Evolutionary conservation across 2,888 invertebrate species (phyloP).

Genomic region (Calephelis perditalis): DNA sequence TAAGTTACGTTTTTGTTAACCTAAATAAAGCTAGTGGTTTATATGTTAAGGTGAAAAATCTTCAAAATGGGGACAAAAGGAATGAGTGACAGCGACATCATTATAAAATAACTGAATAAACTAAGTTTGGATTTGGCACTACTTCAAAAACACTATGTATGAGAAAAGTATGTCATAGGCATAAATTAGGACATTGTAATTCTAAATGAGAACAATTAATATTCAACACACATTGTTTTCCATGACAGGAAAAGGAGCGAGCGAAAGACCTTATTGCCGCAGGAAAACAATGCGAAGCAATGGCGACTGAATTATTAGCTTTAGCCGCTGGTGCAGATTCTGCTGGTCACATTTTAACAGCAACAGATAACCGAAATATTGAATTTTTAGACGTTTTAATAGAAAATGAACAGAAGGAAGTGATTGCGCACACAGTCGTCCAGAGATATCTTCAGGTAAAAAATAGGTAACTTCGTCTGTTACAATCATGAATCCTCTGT

Average conservation of each 20-base stretch:
- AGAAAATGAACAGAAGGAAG: slow-evolving; percentile 99
- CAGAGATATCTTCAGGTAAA: slow-evolving; percentile 96
- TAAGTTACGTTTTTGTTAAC: too few species aligned
- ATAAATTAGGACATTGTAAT: neutral
- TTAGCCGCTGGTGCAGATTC: slow-evolving; percentile 96
- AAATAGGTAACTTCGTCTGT: slow-evolving; percentile 74
- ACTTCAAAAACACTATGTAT: too few species aligned
- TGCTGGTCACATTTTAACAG: slow-evolving; percentile 95
- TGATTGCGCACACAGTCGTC: slow-evolving; percentile 97
- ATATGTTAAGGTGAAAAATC: too few species aligned
- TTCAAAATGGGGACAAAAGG: too few species aligned
- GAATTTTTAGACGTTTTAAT: slow-evolving; percentile 98
- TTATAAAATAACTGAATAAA: too few species aligned
- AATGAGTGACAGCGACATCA: too few species aligned
- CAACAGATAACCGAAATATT: slow-evolving; percentile 95
- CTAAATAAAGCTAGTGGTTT: too few species aligned
- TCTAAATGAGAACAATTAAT: neutral
- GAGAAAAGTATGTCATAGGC: too few species aligned
- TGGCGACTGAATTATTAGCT: slow-evolving; percentile 97
- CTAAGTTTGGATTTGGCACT: too few species aligned
- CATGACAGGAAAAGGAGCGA: slow-evolving; percentile 92
- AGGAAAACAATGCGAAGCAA: slow-evolving; percentile 96
- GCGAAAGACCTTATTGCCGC: slow-evolving; percentile 97
- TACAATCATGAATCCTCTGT: slow-evolving; percentile 29
- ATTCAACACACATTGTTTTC: neutral